phyloP scores from a whole-genome alignment of 2,888 invertebrate species.

The Agrenia bidenticulata region DNA sequence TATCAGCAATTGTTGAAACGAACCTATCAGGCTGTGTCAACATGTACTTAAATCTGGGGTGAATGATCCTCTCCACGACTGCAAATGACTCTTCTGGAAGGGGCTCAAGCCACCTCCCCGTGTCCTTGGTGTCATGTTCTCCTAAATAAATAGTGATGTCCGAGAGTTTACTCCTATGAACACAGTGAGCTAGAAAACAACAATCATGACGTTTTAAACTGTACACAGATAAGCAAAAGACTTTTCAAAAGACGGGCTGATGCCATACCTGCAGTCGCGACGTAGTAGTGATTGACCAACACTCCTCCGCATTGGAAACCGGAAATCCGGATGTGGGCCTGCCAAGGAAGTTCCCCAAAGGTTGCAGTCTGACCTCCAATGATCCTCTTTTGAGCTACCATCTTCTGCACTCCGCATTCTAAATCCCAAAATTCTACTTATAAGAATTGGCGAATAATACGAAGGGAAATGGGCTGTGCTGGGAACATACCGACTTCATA shows the following conservation, averaged over 20 bases:
- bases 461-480: neutral
- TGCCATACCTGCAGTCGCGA: constrained; percentile 60
- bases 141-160: constrained; percentile 78
- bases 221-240: neutral
- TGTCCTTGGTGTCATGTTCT: constrained; percentile 74
- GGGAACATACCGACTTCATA: constrained; percentile 47
- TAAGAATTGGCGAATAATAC: neutral
- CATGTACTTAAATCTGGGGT: constrained; percentile 77
- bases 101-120: constrained; percentile 64
- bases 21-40: constrained; percentile 80
- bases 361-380: constrained; percentile 77
- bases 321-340: constrained; percentile 78
- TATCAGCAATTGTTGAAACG: constrained; percentile 7
- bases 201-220: neutral
- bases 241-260: neutral
- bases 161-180: constrained; percentile 62
- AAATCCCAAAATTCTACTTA: neutral
- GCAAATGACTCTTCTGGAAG: constrained; percentile 68
- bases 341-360: constrained; percentile 77
- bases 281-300: constrained; percentile 69
- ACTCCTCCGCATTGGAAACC: constrained; percentile 83
- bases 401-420: constrained; percentile 69
- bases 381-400: constrained; percentile 67
- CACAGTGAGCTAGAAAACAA: constrained; percentile 71
- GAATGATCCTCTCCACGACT: constrained; percentile 72